phyloP scores from a whole-genome alignment of 2,888 invertebrate species.

The Volucella inanis region DNA sequence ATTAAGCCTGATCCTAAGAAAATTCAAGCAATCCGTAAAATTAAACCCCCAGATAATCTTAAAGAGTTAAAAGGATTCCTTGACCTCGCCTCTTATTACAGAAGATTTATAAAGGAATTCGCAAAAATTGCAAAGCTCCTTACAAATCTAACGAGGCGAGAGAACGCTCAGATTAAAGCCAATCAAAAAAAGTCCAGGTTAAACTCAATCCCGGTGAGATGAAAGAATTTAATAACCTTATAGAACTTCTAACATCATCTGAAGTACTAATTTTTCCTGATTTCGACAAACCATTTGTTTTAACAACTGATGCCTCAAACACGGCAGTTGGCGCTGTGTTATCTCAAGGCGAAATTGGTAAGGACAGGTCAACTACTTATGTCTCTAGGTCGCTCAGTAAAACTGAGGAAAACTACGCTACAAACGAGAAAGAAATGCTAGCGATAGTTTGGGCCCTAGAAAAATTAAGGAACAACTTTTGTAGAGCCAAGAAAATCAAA shows the following conservation, averaged over 20 bases:
- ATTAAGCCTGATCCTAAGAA: neutral
- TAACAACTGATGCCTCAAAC: constrained; percentile 36
- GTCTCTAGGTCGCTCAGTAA: constrained; percentile 32
- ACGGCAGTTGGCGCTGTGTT: constrained; percentile 4
- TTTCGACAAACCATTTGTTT: too few species aligned
- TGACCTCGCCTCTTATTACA: too few species aligned
- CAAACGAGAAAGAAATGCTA: too few species aligned
- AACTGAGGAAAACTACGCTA: too few species aligned
- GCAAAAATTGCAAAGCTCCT: too few species aligned
- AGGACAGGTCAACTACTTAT: constrained; percentile 16
- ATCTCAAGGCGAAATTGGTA: neutral
- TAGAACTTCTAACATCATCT: too few species aligned
- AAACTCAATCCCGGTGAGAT: constrained; percentile 2
- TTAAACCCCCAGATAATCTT: constrained; percentile 46
- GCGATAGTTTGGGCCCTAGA: too few species aligned
- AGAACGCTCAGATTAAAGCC: constrained; percentile 9
- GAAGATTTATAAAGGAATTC: too few species aligned
- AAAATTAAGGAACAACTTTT: constrained; percentile 2
- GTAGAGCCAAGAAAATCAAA: constrained; percentile 16
- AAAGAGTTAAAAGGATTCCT: constrained; percentile 52
- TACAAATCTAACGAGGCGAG: too few species aligned
- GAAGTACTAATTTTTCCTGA: too few species aligned
- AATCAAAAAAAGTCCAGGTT: constrained; percentile 10
- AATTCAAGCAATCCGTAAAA: neutral
- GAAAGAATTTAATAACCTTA: too few species aligned